Evolutionary conservation across 53 echinoderm and acorn worm genomes (phyloP).

Genomic region (Mesocentrotus franciscanus): DNA sequence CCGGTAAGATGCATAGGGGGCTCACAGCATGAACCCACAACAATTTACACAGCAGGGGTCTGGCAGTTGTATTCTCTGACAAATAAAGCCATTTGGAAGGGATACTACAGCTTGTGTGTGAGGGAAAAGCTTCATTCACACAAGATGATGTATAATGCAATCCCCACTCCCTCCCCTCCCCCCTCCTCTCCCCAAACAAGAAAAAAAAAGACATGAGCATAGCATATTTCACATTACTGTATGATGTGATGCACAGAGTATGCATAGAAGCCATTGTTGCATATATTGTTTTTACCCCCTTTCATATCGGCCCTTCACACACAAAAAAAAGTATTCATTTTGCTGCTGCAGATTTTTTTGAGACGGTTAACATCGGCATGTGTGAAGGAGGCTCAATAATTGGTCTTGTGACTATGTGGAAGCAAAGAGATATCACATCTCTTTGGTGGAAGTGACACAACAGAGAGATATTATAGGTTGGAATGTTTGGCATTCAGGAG

Average conservation of each 20-base stretch:
- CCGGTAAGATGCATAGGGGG: neutral
- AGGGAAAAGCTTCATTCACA: neutral
- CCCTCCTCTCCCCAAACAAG: neutral
- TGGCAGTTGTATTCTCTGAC: neutral
- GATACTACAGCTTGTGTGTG: neutral
- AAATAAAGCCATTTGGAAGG: constrained; percentile 10
- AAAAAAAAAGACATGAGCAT: neutral
- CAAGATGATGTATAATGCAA: too few relatives aligned
- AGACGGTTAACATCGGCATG: neutral
- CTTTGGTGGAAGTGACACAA: constrained; percentile 55
- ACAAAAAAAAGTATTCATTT: neutral
- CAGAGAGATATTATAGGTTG: constrained; percentile 44
- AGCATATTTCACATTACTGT: neutral
- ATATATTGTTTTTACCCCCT: too few relatives aligned
- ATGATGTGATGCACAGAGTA: neutral
- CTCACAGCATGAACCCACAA: constrained; percentile 2
- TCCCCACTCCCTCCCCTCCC: too few relatives aligned
- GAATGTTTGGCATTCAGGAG: constrained; percentile 59
- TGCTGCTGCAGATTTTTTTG: neutral
- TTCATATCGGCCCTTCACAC: neutral
- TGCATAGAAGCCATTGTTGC: too few relatives aligned
- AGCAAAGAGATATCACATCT: constrained; percentile 50
- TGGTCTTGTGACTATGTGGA: constrained; percentile 10
- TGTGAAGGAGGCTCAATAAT: neutral
- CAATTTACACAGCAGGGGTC: constrained; percentile 37